A percentile compares a stretch with the other conserved stretches of the same genome.
Conservation (phyloP, 1,140 invertebrate genomes). For the Drosophila pallidifrons region DNA sequence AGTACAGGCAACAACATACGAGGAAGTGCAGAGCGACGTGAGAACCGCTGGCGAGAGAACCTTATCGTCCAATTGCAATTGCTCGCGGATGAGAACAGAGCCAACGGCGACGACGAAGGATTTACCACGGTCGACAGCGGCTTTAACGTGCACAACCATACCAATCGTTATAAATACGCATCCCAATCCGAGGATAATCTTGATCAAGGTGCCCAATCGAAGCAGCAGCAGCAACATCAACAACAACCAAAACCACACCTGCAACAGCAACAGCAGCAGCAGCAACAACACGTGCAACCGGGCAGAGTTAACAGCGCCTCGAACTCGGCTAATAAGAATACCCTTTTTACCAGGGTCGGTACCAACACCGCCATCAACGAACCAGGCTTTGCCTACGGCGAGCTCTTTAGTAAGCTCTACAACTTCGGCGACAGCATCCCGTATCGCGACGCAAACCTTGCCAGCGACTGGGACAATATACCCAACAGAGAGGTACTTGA, state of each 20-base stretch:
- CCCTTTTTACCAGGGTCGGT: constrained; percentile 84
- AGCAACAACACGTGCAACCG: constrained; percentile 51
- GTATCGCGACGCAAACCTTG: constrained; percentile 49
- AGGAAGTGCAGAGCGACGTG: constrained; percentile 24
- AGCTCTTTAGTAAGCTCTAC: constrained; percentile 65
- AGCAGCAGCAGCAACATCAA: constrained; percentile 39
- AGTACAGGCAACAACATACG: constrained; percentile 63
- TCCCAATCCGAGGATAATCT: constrained; percentile 74
- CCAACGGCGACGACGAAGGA: constrained; percentile 56
- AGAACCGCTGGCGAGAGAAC: constrained; percentile 45
- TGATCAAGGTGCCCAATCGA: constrained; percentile 64
- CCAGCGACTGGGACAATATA: constrained; percentile 66
- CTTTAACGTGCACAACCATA: constrained; percentile 55
- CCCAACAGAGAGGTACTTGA: constrained; percentile 43
- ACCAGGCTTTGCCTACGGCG: constrained; percentile 63
- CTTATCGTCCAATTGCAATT: constrained; percentile 57
- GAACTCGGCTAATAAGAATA: constrained; percentile 77
- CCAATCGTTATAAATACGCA: constrained; percentile 69
- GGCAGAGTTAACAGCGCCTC: constrained; percentile 70
- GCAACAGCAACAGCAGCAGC: constrained; percentile 38
- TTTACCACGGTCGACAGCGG: constrained; percentile 28
- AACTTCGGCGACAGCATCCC: constrained; percentile 64
- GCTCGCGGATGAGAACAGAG: constrained; percentile 66
- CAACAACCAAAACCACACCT: constrained; percentile 26
- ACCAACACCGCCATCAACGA: constrained; percentile 67